phyloP scores from a whole-genome alignment of 2,888 invertebrate species.

The Ramazzottius varieornatus region DNA sequence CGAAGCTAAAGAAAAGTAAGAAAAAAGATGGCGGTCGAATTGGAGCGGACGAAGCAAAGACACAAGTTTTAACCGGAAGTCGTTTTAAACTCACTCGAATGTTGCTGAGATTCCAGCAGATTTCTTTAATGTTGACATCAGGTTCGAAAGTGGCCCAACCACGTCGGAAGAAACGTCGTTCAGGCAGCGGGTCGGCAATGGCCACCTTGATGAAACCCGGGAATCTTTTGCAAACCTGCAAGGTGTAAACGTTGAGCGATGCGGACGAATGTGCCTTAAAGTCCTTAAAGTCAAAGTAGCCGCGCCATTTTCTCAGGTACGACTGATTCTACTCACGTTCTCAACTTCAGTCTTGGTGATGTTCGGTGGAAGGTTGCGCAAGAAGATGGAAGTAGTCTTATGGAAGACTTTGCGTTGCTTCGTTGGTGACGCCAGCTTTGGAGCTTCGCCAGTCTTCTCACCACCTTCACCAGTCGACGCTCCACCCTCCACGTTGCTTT shows the following conservation, averaged over 20 bases:
- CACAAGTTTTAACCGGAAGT: constrained; percentile 9
- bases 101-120: constrained; percentile 93
- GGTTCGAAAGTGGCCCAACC: constrained; percentile 95
- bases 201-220: constrained; percentile 82
- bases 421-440: constrained; percentile 6
- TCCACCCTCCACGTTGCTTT: constrained; percentile 6
- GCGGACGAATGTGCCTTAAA: not conserved
- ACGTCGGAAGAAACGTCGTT: constrained; percentile 76
- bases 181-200: constrained; percentile 82
- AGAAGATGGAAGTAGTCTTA: constrained; percentile 83
- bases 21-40: constrained; percentile 8
- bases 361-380: constrained; percentile 76
- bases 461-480: constrained; percentile 15
- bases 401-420: constrained; percentile 33
- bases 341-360: constrained; percentile 91
- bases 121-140: constrained; percentile 91
- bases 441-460: constrained; percentile 16
- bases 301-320: no score
- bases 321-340: constrained; percentile 46
- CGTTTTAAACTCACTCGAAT: constrained; percentile 43
- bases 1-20: constrained; percentile 32
- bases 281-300: not conserved
- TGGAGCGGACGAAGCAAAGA: constrained; percentile 13
- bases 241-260: not conserved
- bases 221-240: constrained; percentile 56